These are phyloP conservation scores for Psilopogon haemacephalus DNA, from an alignment of 2,113 vertebrate genomes.

Conservation along the genomic window DNA sequence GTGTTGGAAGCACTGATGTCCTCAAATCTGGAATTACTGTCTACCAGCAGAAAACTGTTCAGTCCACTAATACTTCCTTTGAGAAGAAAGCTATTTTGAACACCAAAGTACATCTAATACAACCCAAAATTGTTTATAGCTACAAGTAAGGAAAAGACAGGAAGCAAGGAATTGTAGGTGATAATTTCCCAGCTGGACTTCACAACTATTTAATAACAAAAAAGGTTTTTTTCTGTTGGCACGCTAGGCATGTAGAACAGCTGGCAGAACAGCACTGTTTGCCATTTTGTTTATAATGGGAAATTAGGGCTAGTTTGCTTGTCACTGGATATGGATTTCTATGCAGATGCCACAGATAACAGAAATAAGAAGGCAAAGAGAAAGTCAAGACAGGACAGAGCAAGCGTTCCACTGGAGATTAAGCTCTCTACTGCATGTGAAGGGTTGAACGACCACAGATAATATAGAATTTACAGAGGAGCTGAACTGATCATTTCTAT, in stretches of 20 bases:
- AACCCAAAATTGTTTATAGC: conserved; percentile 11
- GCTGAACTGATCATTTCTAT: not conserved
- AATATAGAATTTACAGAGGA: not conserved
- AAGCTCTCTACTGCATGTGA: not conserved
- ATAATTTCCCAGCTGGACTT: conserved; percentile 57
- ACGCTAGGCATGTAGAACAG: conserved; percentile 35
- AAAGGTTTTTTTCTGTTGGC: conserved; percentile 22
- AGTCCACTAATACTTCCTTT: not conserved
- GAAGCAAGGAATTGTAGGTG: conserved; percentile 51
- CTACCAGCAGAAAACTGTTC: not conserved
- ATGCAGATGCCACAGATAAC: conserved; percentile 33
- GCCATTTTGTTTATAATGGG: conserved; percentile 12
- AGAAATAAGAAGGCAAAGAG: conserved; percentile 25
- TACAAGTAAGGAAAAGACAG: conserved; percentile 41
- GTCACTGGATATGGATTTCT: conserved; percentile 40
- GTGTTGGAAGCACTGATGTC: not conserved
- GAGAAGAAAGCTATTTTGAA: not conserved
- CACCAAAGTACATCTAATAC: not conserved
- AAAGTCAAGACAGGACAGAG: not conserved
- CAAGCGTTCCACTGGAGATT: not conserved
- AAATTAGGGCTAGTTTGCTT: conserved; percentile 20
- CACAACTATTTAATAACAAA: conserved; percentile 51
- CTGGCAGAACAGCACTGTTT: conserved; percentile 56
- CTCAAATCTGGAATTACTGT: not conserved
- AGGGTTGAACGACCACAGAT: not conserved